Conservation (phyloP, 2,888 invertebrate genomes). For the Enchytraeus crypticus region DNA sequence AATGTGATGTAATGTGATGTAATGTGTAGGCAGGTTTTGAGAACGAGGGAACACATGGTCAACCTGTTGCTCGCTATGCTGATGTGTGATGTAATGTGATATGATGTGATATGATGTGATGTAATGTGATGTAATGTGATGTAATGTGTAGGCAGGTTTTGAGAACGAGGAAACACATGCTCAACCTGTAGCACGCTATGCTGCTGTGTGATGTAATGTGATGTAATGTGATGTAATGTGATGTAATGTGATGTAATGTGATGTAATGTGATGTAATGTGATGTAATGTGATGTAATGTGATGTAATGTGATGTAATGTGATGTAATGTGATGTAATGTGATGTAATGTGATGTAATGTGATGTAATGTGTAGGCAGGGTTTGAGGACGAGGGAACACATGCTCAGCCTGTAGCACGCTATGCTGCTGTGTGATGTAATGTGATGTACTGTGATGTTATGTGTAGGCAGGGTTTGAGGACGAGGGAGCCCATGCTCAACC, state of each 20-base stretch:
- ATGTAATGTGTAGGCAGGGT: slow-evolving; percentile 5
- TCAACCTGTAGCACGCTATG: not conserved
- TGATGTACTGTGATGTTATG: slow-evolving; percentile 3
- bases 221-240: too few relatives aligned
- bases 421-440: not conserved
- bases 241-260: too few relatives aligned
- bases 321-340: too few relatives aligned
- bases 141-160: not conserved
- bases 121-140: too few relatives aligned
- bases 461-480: slow-evolving; percentile 47
- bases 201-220: not conserved
- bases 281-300: not conserved
- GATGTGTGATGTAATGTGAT: not conserved
- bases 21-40: not conserved
- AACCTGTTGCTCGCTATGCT: not conserved
- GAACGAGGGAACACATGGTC: not conserved
- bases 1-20: slow-evolving; percentile 1
- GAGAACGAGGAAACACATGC: not conserved
- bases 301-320: too few relatives aligned
- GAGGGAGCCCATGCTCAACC: slow-evolving; percentile 46
- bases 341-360: too few relatives aligned
- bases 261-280: slow-evolving; percentile 4
- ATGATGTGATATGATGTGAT: too few relatives aligned
- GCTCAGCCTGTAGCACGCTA: not conserved
- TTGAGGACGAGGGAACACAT: not conserved